These are phyloP conservation scores for Flexamia atlantica DNA, from an alignment of 2,888 invertebrate species.

Conservation along the genomic window DNA sequence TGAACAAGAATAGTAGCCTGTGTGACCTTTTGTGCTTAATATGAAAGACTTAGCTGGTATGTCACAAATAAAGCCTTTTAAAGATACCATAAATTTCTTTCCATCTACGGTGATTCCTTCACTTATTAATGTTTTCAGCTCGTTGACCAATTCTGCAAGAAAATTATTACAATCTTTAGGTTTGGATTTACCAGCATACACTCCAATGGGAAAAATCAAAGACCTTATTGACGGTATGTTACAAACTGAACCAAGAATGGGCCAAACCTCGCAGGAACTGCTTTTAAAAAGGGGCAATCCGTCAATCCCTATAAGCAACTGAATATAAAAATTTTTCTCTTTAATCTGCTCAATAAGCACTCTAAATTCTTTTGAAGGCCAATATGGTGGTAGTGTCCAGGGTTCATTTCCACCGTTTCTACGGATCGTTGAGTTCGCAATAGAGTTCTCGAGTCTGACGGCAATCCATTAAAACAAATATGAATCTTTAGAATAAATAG, in stretches of 20 bases:
- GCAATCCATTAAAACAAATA: neutral
- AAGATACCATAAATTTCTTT: constrained; percentile 14
- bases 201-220: constrained; percentile 10
- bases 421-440: neutral
- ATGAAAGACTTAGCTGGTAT: constrained; percentile 65
- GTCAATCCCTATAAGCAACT: constrained; percentile 47
- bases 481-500: neutral
- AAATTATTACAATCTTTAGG: neutral
- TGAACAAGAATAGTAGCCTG: constrained; percentile 62
- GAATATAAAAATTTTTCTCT: neutral
- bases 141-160: neutral
- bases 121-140: neutral
- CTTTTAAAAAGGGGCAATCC: constrained; percentile 60
- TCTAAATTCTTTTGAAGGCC: neutral
- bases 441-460: neutral
- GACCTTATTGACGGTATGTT: neutral
- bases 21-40: constrained; percentile 59
- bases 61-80: constrained; percentile 62
- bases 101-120: neutral
- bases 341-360: neutral
- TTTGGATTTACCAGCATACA: constrained; percentile 43
- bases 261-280: neutral
- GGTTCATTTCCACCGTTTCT: neutral
- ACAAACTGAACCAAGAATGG: neutral
- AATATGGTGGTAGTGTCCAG: neutral